Conservation (phyloP, 1,140 invertebrate species). For the Drosophila pectinifera region DNA sequence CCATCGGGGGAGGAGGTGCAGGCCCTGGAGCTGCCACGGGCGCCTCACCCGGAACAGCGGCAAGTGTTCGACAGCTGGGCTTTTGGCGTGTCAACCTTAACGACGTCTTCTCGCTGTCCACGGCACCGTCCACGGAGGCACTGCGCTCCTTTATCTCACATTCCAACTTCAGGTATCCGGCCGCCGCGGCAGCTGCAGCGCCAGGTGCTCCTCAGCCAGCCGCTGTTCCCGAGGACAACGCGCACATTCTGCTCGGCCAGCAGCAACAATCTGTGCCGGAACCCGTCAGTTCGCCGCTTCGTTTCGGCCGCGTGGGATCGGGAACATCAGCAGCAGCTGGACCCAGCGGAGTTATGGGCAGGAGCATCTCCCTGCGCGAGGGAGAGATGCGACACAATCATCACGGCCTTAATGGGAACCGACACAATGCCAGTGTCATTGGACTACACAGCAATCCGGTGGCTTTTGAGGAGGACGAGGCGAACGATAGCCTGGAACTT, state of each 20-base stretch:
- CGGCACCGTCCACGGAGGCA: slow-evolving; percentile 68
- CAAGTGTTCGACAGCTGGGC: slow-evolving; percentile 55
- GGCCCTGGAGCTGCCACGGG: background rate
- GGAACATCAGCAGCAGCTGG: slow-evolving; percentile 1
- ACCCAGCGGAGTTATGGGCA: slow-evolving; percentile 43
- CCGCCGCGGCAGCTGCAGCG: slow-evolving; percentile 7
- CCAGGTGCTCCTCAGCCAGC: slow-evolving; percentile 1
- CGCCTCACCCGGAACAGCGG: slow-evolving; percentile 21
- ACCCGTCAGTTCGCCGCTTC: slow-evolving; percentile 13
- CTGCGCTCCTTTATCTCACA: slow-evolving; percentile 68
- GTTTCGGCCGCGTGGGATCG: background rate
- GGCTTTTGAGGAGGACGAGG: slow-evolving; percentile 34
- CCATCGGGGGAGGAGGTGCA: slow-evolving; percentile 10
- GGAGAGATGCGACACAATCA: slow-evolving; percentile 59
- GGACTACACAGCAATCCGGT: slow-evolving; percentile 58
- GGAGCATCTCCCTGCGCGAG: slow-evolving; percentile 69
- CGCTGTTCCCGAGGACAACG: slow-evolving; percentile 39
- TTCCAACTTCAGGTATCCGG: slow-evolving; percentile 71
- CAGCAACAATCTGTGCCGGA: slow-evolving; percentile 19
- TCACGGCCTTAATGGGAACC: slow-evolving; percentile 21
- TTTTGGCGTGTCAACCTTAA: slow-evolving; percentile 72
- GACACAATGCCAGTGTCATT: slow-evolving; percentile 65
- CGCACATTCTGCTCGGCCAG: slow-evolving; percentile 51
- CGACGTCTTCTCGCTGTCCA: slow-evolving; percentile 67
- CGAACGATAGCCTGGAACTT: slow-evolving; percentile 6